These are phyloP conservation scores for Philereme vetulata DNA, from an alignment of 2,888 invertebrate species.

Conservation along the genomic window DNA sequence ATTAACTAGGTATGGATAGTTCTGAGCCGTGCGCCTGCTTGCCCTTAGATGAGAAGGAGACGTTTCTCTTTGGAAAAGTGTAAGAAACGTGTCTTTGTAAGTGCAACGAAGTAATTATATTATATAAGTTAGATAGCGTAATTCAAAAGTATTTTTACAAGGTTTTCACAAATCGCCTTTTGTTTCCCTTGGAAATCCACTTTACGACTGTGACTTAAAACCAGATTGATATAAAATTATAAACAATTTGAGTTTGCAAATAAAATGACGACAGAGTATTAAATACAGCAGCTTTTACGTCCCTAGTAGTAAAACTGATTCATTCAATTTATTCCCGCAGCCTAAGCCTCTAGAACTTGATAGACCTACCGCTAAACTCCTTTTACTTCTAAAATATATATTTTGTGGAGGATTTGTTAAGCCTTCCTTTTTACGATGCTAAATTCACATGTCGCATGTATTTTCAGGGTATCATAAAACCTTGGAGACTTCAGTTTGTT, in stretches of 20 bases:
- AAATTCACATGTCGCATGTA: slow-evolving; percentile 31
- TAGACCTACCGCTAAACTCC: slow-evolving; percentile 5
- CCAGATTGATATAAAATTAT: neutral
- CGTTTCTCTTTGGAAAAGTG: no score
- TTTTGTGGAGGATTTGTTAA: slow-evolving; percentile 15
- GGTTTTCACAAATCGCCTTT: neutral
- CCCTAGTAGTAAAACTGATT: slow-evolving; percentile 24
- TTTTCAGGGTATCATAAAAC: slow-evolving; percentile 22
- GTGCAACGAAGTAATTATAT: no score
- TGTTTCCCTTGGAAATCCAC: no score
- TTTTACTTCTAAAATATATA: slow-evolving; percentile 17
- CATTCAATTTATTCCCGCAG: slow-evolving; percentile 27
- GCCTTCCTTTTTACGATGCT: slow-evolving; percentile 25
- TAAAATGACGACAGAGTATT: slow-evolving; percentile 12
- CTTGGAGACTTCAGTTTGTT: slow-evolving; percentile 6
- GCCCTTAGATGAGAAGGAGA: no score
- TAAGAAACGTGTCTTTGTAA: no score
- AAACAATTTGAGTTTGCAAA: slow-evolving; percentile 2
- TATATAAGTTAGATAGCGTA: no score
- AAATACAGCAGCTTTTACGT: slow-evolving; percentile 22
- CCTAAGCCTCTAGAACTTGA: slow-evolving; percentile 16
- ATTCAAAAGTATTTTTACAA: no score
- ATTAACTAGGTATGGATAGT: no score
- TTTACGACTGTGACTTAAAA: neutral
- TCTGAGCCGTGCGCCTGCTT: no score